Conservation (phyloP, 2,113 vertebrate genomes). For the Trogon surrucura region DNA sequence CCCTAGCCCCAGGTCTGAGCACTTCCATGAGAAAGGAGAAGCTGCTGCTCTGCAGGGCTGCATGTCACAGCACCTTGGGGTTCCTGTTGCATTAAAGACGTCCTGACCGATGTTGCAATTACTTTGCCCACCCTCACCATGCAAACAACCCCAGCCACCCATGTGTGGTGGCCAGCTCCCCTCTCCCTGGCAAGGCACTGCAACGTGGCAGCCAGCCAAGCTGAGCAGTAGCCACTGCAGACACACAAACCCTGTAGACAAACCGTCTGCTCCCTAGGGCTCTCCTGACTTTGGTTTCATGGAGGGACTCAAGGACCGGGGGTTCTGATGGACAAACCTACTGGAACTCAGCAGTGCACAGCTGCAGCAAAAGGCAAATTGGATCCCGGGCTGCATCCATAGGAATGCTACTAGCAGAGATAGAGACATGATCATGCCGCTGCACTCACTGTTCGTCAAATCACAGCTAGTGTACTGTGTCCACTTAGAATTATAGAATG, state of each 20-base stretch:
- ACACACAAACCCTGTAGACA: background rate
- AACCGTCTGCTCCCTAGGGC: background rate
- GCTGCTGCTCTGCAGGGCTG: background rate
- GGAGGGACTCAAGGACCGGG: background rate
- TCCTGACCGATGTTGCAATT: fast-evolving
- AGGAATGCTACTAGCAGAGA: background rate
- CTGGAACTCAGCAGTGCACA: fast-evolving
- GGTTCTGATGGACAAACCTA: background rate
- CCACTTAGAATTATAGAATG: too few species aligned
- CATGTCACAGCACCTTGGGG: fast-evolving
- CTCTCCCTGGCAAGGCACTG: background rate
- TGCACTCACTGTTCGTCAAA: background rate
- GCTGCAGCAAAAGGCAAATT: background rate
- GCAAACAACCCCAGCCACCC: background rate
- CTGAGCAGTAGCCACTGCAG: background rate
- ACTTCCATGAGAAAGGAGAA: background rate
- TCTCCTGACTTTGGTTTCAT: background rate
- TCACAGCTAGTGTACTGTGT: background rate
- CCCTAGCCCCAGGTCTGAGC: background rate
- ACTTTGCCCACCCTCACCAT: fast-evolving
- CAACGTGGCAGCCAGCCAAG: background rate
- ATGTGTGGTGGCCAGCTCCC: background rate
- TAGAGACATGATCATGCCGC: background rate
- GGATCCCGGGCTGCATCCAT: background rate
- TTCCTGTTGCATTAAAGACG: background rate